phyloP scores from a whole-genome alignment of 2,888 invertebrate genomes.

The Andrena minutula region DNA sequence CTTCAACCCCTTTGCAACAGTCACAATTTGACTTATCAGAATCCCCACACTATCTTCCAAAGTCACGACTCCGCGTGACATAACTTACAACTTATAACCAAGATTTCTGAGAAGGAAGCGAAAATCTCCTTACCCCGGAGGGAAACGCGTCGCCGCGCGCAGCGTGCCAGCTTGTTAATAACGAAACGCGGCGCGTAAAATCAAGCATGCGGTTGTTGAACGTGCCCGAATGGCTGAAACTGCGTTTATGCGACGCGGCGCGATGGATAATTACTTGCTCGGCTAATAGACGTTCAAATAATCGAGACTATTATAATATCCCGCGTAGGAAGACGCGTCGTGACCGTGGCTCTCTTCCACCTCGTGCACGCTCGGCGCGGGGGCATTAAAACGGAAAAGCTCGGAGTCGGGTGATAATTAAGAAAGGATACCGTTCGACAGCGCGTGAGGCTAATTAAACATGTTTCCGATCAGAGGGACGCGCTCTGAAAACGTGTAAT shows the following conservation, averaged over 20 bases:
- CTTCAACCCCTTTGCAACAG: too few species aligned
- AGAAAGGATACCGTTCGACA: constrained; percentile 55
- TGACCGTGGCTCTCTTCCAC: neutral
- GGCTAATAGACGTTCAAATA: constrained; percentile 52
- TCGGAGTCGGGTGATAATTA: constrained; percentile 47
- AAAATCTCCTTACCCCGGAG: too few species aligned
- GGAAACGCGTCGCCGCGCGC: neutral
- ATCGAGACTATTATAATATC: constrained; percentile 35
- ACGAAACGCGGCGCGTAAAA: constrained; percentile 44
- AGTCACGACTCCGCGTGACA: too few species aligned
- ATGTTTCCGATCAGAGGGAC: constrained; percentile 42
- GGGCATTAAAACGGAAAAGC: constrained; percentile 38
- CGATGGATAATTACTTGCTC: constrained; percentile 41
- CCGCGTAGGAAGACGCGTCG: neutral
- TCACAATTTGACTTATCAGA: too few species aligned
- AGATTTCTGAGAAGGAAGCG: too few species aligned
- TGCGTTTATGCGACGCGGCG: constrained; percentile 28
- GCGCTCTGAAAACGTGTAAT: constrained; percentile 50
- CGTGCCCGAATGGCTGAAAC: constrained; percentile 49
- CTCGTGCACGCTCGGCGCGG: neutral
- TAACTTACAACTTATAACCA: too few species aligned
- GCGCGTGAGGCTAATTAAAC: constrained; percentile 47
- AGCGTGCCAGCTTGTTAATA: constrained; percentile 42
- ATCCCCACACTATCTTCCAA: too few species aligned
- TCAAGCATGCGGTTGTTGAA: constrained; percentile 50